Evolutionary conservation across 1,140 invertebrate species (phyloP).

Genomic region (Trichonephila inaurata): DNA sequence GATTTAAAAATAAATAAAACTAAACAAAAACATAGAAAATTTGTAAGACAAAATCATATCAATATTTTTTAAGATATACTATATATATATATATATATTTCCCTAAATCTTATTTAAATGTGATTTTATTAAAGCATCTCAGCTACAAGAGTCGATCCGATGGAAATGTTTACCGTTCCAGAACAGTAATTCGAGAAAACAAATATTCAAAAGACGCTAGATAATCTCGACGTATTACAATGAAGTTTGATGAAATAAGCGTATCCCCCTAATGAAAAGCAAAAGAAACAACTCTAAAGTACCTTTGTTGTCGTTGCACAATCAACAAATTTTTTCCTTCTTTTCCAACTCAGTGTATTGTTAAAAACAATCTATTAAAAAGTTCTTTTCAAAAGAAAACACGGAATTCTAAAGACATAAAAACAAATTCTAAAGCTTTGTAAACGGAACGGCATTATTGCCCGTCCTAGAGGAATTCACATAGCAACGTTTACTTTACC

Average conservation of each 20-base stretch:
- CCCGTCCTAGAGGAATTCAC: background rate
- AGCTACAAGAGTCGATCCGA: background rate
- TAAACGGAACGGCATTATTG: conserved; percentile 6
- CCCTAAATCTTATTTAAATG: too few relatives aligned
- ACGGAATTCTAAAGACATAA: conserved; percentile 27
- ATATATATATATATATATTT: too few relatives aligned
- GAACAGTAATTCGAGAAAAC: background rate
- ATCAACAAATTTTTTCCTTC: background rate
- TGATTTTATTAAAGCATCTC: too few relatives aligned
- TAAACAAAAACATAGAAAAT: too few relatives aligned
- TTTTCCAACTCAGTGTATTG: background rate
- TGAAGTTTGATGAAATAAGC: background rate
- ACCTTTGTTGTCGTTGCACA: background rate
- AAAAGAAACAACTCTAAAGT: background rate
- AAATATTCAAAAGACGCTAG: background rate
- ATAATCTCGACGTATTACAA: background rate
- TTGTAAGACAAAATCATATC: too few relatives aligned
- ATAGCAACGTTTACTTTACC: conserved; percentile 7
- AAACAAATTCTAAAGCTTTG: conserved; percentile 15
- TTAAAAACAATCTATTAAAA: conserved; percentile 39
- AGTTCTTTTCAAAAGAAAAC: background rate
- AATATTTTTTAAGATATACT: too few relatives aligned
- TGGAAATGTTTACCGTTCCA: background rate
- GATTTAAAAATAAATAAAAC: too few relatives aligned
- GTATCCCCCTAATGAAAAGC: background rate